These are phyloP conservation scores for Neopelma chrysocephalum DNA, from an alignment of 2,797 vertebrate genomes.

Conservation along the genomic window DNA sequence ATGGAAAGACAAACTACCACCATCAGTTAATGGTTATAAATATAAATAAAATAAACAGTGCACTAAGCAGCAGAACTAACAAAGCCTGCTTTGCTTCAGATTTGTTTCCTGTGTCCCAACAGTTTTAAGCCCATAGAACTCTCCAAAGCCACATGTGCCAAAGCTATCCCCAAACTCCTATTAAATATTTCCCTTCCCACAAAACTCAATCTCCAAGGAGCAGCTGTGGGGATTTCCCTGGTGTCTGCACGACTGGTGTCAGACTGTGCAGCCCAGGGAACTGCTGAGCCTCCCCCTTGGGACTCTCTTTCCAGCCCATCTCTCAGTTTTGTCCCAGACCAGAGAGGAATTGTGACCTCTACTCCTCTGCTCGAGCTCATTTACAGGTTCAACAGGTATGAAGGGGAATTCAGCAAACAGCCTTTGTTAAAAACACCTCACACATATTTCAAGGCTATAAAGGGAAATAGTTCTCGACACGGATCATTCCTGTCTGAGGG, in stretches of 20 bases:
- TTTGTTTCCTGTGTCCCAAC: not conserved
- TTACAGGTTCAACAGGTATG: not conserved
- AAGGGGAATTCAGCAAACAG: not conserved
- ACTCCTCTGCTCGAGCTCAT: not conserved
- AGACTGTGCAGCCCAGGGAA: not conserved
- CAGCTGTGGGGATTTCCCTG: accelerated
- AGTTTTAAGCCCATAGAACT: not conserved
- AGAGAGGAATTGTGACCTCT: not conserved
- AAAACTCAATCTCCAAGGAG: not conserved
- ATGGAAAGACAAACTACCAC: not conserved
- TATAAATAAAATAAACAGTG: not conserved
- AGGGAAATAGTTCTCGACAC: not conserved
- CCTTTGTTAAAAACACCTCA: not conserved
- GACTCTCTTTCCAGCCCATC: not conserved
- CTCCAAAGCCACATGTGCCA: not conserved
- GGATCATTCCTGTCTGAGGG: not conserved
- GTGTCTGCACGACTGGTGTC: accelerated
- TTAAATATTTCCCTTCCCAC: not conserved
- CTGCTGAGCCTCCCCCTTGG: not conserved
- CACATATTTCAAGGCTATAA: not conserved
- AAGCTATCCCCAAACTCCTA: not conserved
- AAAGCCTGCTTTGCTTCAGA: not conserved
- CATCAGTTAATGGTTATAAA: not conserved
- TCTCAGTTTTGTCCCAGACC: not conserved
- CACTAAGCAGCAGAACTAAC: not conserved